Conservation (phyloP, 2,113 vertebrate genomes). For the Zapus hudsonius region DNA sequence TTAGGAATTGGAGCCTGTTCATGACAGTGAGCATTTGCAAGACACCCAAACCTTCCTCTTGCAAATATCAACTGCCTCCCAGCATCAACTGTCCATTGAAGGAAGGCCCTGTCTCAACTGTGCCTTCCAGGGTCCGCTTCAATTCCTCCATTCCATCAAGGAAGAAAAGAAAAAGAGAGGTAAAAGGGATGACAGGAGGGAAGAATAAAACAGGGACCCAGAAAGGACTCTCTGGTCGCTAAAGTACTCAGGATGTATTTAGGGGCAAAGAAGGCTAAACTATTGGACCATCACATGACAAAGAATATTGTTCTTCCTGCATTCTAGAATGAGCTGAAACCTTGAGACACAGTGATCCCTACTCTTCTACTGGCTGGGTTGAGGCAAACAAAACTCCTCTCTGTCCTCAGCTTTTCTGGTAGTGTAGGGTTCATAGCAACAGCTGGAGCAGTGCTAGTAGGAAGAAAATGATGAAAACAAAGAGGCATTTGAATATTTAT, state of each 20-base stretch:
- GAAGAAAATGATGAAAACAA: neutral
- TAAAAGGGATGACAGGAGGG: accelerated
- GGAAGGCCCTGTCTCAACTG: neutral
- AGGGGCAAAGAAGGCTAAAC: neutral
- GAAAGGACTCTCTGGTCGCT: too few relatives aligned
- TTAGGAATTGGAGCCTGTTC: neutral
- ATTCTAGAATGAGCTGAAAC: neutral
- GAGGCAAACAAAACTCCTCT: neutral
- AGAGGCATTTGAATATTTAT: neutral
- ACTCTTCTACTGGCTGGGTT: neutral
- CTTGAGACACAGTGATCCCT: neutral
- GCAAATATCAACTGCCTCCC: neutral
- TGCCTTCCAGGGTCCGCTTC: neutral
- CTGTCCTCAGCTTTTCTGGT: neutral
- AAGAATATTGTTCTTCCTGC: neutral
- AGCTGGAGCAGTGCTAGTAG: neutral
- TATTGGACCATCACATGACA: neutral
- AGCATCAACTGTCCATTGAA: neutral
- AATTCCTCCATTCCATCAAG: neutral
- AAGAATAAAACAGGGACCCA: neutral
- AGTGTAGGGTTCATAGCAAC: neutral
- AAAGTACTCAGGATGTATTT: neutral
- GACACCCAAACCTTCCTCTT: neutral
- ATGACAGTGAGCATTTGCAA: neutral
- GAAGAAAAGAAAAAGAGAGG: neutral